phyloP scores from a whole-genome alignment of 2,113 vertebrate genomes.

The Cavia aperea region DNA sequence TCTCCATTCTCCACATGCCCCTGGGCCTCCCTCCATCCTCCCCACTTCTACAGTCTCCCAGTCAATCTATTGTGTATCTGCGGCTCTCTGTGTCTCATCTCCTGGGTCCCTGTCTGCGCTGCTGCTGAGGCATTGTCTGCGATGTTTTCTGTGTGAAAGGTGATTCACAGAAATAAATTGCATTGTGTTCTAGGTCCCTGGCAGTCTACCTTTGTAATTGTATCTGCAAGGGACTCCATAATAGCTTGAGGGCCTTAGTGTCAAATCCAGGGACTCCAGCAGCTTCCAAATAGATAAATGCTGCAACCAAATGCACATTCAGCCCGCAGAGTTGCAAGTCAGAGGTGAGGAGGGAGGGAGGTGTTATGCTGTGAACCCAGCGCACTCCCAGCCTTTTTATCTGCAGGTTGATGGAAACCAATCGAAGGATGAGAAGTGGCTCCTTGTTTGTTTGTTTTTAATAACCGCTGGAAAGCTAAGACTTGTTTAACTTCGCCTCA shows the following conservation, averaged over 20 bases:
- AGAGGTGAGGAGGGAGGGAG: conserved; percentile 37
- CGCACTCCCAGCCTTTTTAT: conserved; percentile 60
- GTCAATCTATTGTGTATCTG: background rate
- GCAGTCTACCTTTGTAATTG: conserved; percentile 57
- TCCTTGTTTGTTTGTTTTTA: conserved; percentile 44
- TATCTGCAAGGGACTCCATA: conserved; percentile 57
- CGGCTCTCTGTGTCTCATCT: background rate
- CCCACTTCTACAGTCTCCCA: background rate
- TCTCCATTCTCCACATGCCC: conserved; percentile 11
- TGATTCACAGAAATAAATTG: conserved; percentile 70
- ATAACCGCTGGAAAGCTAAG: background rate
- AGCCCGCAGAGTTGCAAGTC: background rate
- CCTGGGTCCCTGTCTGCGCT: background rate
- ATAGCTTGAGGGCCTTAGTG: conserved; percentile 55
- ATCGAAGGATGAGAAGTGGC: conserved; percentile 26
- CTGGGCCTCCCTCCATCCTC: background rate
- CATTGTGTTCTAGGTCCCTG: conserved; percentile 48
- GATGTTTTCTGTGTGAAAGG: conserved; percentile 45
- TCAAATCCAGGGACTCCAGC: conserved; percentile 41
- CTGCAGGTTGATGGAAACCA: conserved; percentile 57
- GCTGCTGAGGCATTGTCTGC: background rate
- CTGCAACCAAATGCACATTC: conserved; percentile 53
- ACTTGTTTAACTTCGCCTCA: conserved; percentile 49
- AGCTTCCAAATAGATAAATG: conserved; percentile 35
- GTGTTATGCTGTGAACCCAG: conserved; percentile 39